Evolutionary conservation across 2,888 invertebrate species (phyloP).

Genomic region (Sarcophaga subvicina): DNA sequence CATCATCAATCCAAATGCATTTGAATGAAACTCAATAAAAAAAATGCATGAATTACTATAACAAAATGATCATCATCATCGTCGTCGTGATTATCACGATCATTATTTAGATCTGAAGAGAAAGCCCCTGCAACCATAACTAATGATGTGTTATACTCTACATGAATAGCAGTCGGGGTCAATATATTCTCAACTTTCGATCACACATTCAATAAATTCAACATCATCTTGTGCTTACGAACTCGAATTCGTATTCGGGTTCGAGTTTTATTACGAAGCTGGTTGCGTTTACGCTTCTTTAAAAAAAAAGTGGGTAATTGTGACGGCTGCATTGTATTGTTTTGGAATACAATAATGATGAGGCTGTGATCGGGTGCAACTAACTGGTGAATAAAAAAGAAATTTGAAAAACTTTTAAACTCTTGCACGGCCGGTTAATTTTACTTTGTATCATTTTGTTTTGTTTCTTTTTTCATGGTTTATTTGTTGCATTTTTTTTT

Average conservation of each 20-base stretch:
- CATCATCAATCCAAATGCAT: constrained; percentile 1
- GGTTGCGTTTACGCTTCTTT: not conserved
- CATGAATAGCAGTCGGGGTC: constrained; percentile 7
- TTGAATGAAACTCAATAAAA: constrained; percentile 27
- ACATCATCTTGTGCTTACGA: not conserved
- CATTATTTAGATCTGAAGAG: constrained; percentile 47
- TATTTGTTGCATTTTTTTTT: constrained; percentile 35
- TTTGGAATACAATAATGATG: not conserved
- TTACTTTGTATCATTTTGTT: too few species aligned
- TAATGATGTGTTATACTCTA: constrained; percentile 59
- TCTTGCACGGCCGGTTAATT: too few species aligned
- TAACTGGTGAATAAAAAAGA: too few species aligned
- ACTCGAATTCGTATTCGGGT: too few species aligned
- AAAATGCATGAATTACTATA: constrained; percentile 34
- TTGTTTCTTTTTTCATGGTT: constrained; percentile 13
- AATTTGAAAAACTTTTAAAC: too few species aligned
- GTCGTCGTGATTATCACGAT: constrained; percentile 1
- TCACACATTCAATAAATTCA: not conserved
- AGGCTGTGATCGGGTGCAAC: not conserved
- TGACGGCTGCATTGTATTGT: not conserved
- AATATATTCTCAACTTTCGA: not conserved
- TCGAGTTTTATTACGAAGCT: not conserved
- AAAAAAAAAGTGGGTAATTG: constrained; percentile 11
- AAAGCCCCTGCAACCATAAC: constrained; percentile 41
- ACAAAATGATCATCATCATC: constrained; percentile 28